Conservation (phyloP, 1,140 invertebrate species). For the Bombus waltoni region DNA sequence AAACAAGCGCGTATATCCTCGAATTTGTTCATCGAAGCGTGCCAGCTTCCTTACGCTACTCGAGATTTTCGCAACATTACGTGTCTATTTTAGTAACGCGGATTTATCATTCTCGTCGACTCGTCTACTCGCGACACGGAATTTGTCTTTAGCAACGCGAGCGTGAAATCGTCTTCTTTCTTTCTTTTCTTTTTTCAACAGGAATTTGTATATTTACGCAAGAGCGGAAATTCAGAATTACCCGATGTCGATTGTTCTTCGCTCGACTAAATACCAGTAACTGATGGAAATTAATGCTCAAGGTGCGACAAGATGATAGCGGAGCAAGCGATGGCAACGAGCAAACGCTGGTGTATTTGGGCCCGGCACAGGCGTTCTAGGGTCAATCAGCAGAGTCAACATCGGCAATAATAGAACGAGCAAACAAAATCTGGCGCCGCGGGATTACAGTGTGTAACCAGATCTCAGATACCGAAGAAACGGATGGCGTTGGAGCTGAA, state of each 20-base stretch:
- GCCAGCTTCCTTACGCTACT: constrained; percentile 57
- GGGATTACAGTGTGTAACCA: constrained; percentile 49
- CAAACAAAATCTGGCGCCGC: constrained; percentile 55
- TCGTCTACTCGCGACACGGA: too few species aligned
- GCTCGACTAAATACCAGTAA: not conserved
- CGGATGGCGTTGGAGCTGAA: not conserved
- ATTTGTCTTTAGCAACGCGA: not conserved
- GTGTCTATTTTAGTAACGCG: constrained; percentile 20
- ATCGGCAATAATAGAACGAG: constrained; percentile 58
- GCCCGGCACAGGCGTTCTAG: constrained; percentile 49
- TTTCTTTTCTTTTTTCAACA: not conserved
- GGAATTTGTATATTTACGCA: not conserved
- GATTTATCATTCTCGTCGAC: not conserved
- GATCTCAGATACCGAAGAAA: not conserved
- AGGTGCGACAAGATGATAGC: constrained; percentile 31
- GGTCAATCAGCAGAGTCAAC: constrained; percentile 66
- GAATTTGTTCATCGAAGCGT: constrained; percentile 6
- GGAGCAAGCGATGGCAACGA: constrained; percentile 4
- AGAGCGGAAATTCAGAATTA: not conserved
- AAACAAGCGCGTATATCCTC: constrained; percentile 26
- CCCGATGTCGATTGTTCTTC: not conserved
- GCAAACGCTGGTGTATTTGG: not conserved
- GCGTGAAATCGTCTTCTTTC: not conserved
- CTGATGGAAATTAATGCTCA: constrained; percentile 13
- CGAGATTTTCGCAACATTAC: constrained; percentile 34